phyloP scores from a whole-genome alignment of 2,797 vertebrate genomes.

The Eremophila alpestris region DNA sequence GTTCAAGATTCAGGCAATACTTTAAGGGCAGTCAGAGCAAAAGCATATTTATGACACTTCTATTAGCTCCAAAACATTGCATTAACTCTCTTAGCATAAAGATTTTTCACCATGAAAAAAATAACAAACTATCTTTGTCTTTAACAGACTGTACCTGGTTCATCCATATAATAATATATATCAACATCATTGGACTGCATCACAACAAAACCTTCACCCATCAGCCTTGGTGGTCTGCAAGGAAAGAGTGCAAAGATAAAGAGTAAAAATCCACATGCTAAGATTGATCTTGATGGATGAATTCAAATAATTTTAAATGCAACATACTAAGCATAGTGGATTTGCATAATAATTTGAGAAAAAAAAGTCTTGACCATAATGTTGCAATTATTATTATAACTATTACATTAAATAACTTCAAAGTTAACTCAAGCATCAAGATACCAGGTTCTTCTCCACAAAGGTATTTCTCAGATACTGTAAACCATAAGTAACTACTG shows the following conservation, averaged over 20 bases:
- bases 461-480: not conserved
- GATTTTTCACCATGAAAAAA: not conserved
- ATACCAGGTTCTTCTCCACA: not conserved
- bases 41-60: not conserved
- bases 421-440: not conserved
- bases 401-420: not conserved
- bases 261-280: not conserved
- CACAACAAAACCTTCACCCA: conserved; percentile 99
- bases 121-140: not conserved
- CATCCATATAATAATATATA: conserved; percentile 98
- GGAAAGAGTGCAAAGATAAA: not conserved
- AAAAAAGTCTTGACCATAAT: not conserved
- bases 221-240: conserved; percentile 91
- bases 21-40: not conserved
- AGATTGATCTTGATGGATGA: not conserved
- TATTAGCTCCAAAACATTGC: not conserved
- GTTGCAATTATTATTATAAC: not conserved
- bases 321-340: not conserved
- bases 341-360: not conserved
- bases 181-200: conserved; percentile 99
- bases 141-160: conserved; percentile 85
- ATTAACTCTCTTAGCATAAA: not conserved
- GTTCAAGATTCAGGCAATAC: not conserved
- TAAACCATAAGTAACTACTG: not conserved
- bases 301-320: not conserved